Percentiles rank a stretch among this genome's conserved stretches.
Evolutionary conservation across 2,797 vertebrate genomes (phyloP).

Genomic region (Danio albolineatus): DNA sequence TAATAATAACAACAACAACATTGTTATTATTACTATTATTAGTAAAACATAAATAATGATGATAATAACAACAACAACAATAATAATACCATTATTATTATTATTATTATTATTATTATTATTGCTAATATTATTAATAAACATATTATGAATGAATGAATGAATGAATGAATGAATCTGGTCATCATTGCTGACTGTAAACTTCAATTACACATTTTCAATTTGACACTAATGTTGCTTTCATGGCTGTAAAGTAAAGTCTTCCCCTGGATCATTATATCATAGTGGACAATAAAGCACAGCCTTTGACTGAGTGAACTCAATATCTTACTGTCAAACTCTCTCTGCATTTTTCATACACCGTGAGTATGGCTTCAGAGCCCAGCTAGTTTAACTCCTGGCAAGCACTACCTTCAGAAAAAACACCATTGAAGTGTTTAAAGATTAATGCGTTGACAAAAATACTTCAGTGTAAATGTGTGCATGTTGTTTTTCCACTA

Average conservation of each 20-base stretch:
- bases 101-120: no score
- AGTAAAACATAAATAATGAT: no score
- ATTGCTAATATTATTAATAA: no score
- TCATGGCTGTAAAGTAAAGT: slow-evolving; percentile 11
- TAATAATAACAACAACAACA: no score
- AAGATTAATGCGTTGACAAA: slow-evolving; percentile 40
- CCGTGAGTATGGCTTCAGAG: slow-evolving; percentile 64
- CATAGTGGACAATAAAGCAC: slow-evolving; percentile 22
- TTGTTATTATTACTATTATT: no score
- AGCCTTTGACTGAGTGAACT: slow-evolving; percentile 10
- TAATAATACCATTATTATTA: no score
- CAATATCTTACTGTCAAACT: slow-evolving; percentile 5
- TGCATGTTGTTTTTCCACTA: slow-evolving; percentile 10
- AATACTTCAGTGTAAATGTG: slow-evolving; percentile 7
- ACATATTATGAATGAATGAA: no score
- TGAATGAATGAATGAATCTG: no score
- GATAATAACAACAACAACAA: no score
- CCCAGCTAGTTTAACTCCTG: slow-evolving; percentile 2
- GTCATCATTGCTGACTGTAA: not conserved
- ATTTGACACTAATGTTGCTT: not conserved
- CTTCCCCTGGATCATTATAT: slow-evolving; percentile 1
- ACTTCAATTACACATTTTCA: not conserved
- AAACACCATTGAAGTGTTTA: slow-evolving; percentile 32
- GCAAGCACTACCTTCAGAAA: slow-evolving; percentile 12
- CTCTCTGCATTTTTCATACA: slow-evolving; percentile 73